A percentile compares a stretch with the other conserved stretches of the same genome.
phyloP scores from a whole-genome alignment of 2,888 invertebrate species.

The Eilema griseolum region DNA sequence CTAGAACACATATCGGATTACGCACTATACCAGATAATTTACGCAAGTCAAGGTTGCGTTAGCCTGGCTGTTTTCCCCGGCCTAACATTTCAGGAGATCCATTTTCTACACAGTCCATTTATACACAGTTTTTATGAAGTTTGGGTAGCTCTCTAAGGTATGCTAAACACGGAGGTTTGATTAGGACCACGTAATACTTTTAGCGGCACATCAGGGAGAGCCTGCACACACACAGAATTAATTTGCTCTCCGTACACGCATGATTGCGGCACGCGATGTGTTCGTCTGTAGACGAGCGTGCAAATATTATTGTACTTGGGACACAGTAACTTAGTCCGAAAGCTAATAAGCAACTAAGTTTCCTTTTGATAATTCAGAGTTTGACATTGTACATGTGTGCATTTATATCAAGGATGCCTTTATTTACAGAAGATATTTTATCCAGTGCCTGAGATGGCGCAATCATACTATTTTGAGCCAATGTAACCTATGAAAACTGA shows the following conservation, averaged over 20 bases:
- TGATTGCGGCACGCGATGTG: conserved; percentile 12
- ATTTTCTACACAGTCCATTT: conserved; percentile 21
- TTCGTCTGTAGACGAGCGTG: not conserved
- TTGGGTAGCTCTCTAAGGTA: conserved; percentile 31
- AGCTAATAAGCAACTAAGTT: conserved; percentile 8
- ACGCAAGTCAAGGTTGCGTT: not conserved
- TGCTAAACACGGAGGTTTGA: conserved; percentile 39
- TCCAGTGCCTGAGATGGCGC: too few species aligned
- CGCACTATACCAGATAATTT: not conserved
- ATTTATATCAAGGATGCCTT: not conserved
- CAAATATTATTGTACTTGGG: not conserved
- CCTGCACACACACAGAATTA: conserved; percentile 16
- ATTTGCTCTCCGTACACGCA: conserved; percentile 20
- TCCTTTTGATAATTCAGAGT: not conserved
- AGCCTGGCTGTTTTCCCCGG: conserved; percentile 18
- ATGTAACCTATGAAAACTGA: too few species aligned
- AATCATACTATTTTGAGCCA: too few species aligned
- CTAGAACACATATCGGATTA: not conserved
- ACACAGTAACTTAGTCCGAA: not conserved
- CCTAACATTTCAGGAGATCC: conserved; percentile 38
- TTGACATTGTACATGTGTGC: not conserved
- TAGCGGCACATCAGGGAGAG: conserved; percentile 19
- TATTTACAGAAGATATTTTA: not conserved
- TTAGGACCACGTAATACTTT: conserved; percentile 41
- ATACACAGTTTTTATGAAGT: conserved; percentile 44